Evolutionary conservation across 2,113 vertebrate species (phyloP).

Genomic region (Prietella phreatophila): DNA sequence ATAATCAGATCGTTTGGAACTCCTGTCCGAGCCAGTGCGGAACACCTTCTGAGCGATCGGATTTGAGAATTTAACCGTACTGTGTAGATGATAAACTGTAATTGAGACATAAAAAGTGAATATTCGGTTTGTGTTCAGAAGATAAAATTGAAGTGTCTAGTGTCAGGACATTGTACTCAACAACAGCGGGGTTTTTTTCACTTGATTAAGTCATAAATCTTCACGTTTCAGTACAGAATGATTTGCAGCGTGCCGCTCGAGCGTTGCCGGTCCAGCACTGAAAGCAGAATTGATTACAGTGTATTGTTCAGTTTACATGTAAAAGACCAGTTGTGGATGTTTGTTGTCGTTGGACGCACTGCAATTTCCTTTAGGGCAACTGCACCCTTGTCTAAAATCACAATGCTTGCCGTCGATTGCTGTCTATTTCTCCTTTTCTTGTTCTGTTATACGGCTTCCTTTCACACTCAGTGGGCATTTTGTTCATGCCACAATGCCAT

Average conservation of each 20-base stretch:
- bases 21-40: too few relatives aligned
- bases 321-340: constrained; percentile 57
- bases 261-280: not conserved
- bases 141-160: not conserved
- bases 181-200: too few relatives aligned
- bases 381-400: constrained; percentile 39
- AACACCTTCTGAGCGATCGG: too few relatives aligned
- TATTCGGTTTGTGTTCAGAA: not conserved
- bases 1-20: too few relatives aligned
- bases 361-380: constrained; percentile 41
- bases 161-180: not conserved
- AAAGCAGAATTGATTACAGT: constrained; percentile 24
- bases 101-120: too few relatives aligned
- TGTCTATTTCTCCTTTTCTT: constrained; percentile 52
- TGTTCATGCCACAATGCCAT: not conserved
- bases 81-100: too few relatives aligned
- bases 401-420: constrained; percentile 42
- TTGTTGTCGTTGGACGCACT: constrained; percentile 30
- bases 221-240: not conserved
- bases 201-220: not conserved
- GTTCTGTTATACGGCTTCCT: not conserved
- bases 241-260: not conserved
- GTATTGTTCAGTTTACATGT: constrained; percentile 43
- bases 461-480: not conserved
- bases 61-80: too few relatives aligned